These are phyloP conservation scores for Mesitornis unicolor DNA, from an alignment of 2,113 vertebrate species.

Conservation along the genomic window DNA sequence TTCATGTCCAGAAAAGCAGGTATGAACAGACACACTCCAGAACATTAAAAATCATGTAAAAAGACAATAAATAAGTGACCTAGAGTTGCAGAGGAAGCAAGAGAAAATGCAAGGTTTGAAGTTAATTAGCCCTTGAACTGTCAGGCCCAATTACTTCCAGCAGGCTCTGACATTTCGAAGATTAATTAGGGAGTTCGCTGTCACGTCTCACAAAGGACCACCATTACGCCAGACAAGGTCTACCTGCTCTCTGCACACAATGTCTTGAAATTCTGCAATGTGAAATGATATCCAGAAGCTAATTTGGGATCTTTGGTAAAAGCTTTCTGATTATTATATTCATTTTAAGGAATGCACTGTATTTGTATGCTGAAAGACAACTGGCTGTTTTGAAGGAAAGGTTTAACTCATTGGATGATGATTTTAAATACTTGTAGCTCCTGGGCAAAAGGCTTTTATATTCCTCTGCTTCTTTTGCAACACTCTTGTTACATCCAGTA, in stretches of 20 bases:
- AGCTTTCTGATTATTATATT: constrained; percentile 2
- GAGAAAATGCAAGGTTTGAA: constrained; percentile 52
- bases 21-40: background rate
- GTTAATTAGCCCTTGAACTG: constrained; percentile 77
- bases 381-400: background rate
- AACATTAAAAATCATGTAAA: constrained; percentile 8
- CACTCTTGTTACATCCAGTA: background rate
- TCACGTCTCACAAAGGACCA: constrained; percentile 61
- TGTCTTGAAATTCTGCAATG: background rate
- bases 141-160: constrained; percentile 68
- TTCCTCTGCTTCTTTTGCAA: background rate
- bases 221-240: background rate
- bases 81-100: constrained; percentile 41
- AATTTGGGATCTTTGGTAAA: background rate
- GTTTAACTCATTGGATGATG: background rate
- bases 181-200: constrained; percentile 72
- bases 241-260: constrained; percentile 18
- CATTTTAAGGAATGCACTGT: background rate
- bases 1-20: background rate
- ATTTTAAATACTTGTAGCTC: background rate
- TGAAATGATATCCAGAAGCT: background rate
- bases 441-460: background rate
- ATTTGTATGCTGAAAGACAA: background rate
- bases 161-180: constrained; percentile 71
- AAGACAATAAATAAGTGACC: constrained; percentile 49